Evolutionary conservation across 1,140 invertebrate species (phyloP), one percentile per base, ranked within the genome.

Genomic region (Drosophila willistoni): DNA sequence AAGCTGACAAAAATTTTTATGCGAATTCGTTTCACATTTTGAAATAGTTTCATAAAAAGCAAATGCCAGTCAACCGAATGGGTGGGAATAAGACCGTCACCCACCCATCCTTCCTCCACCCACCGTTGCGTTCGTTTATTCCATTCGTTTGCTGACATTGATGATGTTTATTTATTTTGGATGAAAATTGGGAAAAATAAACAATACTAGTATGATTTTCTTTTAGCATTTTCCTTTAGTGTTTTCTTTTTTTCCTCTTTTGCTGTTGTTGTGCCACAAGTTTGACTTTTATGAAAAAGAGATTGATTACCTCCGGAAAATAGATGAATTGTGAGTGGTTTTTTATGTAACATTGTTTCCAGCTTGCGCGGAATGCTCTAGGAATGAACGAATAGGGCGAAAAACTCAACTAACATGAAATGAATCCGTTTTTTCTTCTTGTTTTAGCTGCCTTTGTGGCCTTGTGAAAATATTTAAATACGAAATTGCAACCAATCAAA

Each of bases 401-500:
- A 51, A 47, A 22, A 22, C 44, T 22, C 17, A 51, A 51, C 44
- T 51, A 51, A 22, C 44, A 51, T 51, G 44, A 51, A 51, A 51
- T 51, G 13, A 51, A 22, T 22, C 19, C 9, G 17, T 51, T 51
- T 64, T 63, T 69, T 82, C 64, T 56, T 42, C 36, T 54, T 36
- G 42, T 39, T 10, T 63, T 59, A 22, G 56, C 7, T 47, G 34
- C 47, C 75, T 77, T 62, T 74, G 67, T 63, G 70, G 47, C 17
- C 70, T 78, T 84, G 84, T 78, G 77, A 89, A 89, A 89, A 89
- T 89, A 89, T 89, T 89, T 89, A 89, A 89, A 89, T 77, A 74
- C 81, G 84, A 84, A 84, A 89, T 89, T 89, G 84, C 84, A 89
- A 89, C 84, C 84, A 89, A 89, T 89, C 84, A 89, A 89, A 89